phyloP scores from a whole-genome alignment of 2,797 vertebrate genomes.

The Diplodus sargus region DNA sequence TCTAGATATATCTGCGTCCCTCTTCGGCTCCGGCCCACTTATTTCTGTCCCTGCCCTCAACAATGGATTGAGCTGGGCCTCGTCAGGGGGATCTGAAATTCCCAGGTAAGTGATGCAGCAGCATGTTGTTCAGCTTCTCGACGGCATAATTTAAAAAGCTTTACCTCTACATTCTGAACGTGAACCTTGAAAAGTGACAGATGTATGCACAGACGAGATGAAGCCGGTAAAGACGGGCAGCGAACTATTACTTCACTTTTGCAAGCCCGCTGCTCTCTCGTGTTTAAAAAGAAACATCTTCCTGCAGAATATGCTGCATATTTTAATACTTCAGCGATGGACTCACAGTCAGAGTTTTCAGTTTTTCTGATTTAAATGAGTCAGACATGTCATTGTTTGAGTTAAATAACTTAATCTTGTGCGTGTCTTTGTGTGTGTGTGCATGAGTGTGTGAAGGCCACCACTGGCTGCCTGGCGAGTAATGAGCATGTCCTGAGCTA shows the following conservation, averaged over 20 bases:
- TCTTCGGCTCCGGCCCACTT: not conserved
- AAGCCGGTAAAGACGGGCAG: not conserved
- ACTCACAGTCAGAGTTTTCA: constrained; percentile 30
- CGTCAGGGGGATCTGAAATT: not conserved
- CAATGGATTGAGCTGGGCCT: not conserved
- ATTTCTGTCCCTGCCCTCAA: not conserved
- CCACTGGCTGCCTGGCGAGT: constrained; percentile 49
- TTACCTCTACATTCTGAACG: not conserved
- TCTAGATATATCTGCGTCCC: not conserved
- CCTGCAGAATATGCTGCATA: constrained; percentile 8
- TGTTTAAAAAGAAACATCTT: constrained; percentile 31
- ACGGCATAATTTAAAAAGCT: not conserved
- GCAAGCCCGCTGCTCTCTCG: constrained; percentile 5
- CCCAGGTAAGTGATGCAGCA: not conserved
- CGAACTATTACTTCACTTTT: constrained; percentile 29
- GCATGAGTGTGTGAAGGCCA: constrained; percentile 27
- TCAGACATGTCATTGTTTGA: constrained; percentile 41
- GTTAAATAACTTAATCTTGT: constrained; percentile 44
- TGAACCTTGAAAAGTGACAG: not conserved
- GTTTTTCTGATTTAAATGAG: constrained; percentile 55
- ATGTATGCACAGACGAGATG: not conserved
- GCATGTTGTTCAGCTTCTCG: not conserved
- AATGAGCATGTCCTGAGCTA: constrained; percentile 58
- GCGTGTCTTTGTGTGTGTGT: constrained; percentile 7
- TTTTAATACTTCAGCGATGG: constrained; percentile 29